Evolutionary conservation across 2,797 vertebrate species (phyloP).

Genomic region (Sitta carolinensis): DNA sequence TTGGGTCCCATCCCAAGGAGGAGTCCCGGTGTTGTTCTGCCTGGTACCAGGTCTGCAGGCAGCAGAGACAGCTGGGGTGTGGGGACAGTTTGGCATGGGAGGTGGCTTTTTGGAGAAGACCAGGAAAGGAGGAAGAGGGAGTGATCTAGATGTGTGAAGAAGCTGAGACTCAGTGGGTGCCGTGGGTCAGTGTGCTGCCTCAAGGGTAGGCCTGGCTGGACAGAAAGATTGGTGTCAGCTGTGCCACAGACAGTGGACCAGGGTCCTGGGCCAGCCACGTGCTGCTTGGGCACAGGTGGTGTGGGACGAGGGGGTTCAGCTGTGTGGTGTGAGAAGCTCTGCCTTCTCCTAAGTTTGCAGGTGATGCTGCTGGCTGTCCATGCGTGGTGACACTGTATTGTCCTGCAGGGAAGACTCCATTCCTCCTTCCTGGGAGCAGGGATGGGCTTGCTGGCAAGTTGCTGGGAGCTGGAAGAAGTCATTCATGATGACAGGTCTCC

Average conservation of each 20-base stretch:
- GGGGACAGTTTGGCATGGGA: neutral
- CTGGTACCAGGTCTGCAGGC: neutral
- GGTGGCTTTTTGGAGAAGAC: neutral
- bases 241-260: neutral
- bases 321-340: neutral
- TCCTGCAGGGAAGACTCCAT: neutral
- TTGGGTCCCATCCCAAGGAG: neutral
- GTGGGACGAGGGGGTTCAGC: neutral
- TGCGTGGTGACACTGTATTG: accelerated
- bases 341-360: neutral
- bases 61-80: neutral
- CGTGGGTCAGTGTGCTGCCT: neutral
- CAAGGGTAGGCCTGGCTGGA: neutral
- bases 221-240: neutral
- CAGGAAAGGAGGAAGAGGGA: neutral
- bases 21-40: neutral
- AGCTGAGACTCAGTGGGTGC: neutral
- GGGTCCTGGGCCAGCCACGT: neutral
- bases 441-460: neutral
- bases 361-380: accelerated
- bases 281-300: accelerated
- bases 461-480: neutral
- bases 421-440: neutral
- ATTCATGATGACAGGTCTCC: accelerated
- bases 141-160: neutral